A percentile compares a stretch with the other conserved stretches of the same genome.
These are phyloP conservation scores for Diogma glabrata DNA, from an alignment of 2,888 invertebrate genomes.

Conservation along the genomic window DNA sequence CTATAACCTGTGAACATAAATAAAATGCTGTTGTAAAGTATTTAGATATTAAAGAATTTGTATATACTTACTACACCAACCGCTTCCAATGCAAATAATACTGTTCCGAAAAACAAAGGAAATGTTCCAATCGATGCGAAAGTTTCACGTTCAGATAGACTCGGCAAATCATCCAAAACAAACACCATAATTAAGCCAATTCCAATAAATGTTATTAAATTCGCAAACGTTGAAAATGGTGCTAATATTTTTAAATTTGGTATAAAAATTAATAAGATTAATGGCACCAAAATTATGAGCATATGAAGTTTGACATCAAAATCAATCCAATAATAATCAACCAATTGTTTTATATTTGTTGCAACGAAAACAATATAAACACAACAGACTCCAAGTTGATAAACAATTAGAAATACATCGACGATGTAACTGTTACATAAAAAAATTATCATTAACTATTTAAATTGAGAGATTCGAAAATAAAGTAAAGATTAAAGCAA, in stretches of 20 bases:
- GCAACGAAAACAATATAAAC: slow-evolving; percentile 75
- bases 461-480: background rate
- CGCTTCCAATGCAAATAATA: slow-evolving; percentile 78
- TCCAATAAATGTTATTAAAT: slow-evolving; percentile 63
- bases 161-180: slow-evolving; percentile 51
- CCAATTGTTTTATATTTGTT: slow-evolving; percentile 49
- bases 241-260: slow-evolving; percentile 68
- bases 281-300: slow-evolving; percentile 53
- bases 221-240: slow-evolving; percentile 74
- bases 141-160: slow-evolving; percentile 38
- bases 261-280: slow-evolving; percentile 58
- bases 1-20: slow-evolving; percentile 56
- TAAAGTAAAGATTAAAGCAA: slow-evolving; percentile 17
- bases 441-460: slow-evolving; percentile 16
- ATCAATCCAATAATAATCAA: slow-evolving; percentile 34
- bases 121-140: slow-evolving; percentile 43
- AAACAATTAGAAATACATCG: slow-evolving; percentile 59
- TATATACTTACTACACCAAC: slow-evolving; percentile 60
- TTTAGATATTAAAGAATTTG: background rate
- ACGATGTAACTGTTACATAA: slow-evolving; percentile 47
- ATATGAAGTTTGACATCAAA: slow-evolving; percentile 48
- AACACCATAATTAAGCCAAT: slow-evolving; percentile 64
- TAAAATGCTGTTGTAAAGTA: background rate
- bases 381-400: slow-evolving; percentile 82
- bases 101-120: slow-evolving; percentile 80